A percentile compares a stretch with the other conserved stretches of the same genome.
Conservation (phyloP, 2,888 invertebrate genomes). For the Oscheius sp. region DNA sequence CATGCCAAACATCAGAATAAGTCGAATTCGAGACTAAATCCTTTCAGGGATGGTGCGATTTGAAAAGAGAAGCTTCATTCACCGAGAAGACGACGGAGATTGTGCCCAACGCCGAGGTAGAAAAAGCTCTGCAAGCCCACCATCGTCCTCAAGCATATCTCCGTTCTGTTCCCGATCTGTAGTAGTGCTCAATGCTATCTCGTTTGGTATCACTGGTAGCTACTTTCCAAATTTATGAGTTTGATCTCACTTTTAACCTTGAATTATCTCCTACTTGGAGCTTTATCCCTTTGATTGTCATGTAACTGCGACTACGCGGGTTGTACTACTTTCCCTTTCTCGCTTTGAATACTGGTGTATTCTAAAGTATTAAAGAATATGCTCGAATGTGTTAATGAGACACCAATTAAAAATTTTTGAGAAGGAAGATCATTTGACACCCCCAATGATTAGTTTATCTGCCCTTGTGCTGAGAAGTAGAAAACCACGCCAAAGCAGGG, state of each 20-base stretch:
- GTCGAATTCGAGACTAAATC: neutral
- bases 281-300: conserved; percentile 8
- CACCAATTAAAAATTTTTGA: too few species aligned
- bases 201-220: neutral
- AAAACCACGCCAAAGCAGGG: neutral
- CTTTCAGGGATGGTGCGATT: conserved; percentile 6
- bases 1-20: neutral
- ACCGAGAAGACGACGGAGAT: conserved; percentile 76
- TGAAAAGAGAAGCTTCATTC: conserved; percentile 27
- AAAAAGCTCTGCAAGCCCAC: conserved; percentile 75
- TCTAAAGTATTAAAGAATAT: too few species aligned
- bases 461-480: too few species aligned
- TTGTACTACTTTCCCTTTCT: conserved; percentile 14
- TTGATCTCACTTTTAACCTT: neutral
- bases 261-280: neutral
- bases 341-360: conserved; percentile 12
- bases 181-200: neutral
- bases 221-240: neutral
- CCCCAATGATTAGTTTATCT: conserved; percentile 8
- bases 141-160: conserved; percentile 51
- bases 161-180: conserved; percentile 10
- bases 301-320: too few species aligned
- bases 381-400: too few species aligned
- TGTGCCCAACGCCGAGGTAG: conserved; percentile 89
- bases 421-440: too few species aligned